Evolutionary conservation across 2,113 vertebrate species (phyloP).

Genomic region (Chaetura pelagica): DNA sequence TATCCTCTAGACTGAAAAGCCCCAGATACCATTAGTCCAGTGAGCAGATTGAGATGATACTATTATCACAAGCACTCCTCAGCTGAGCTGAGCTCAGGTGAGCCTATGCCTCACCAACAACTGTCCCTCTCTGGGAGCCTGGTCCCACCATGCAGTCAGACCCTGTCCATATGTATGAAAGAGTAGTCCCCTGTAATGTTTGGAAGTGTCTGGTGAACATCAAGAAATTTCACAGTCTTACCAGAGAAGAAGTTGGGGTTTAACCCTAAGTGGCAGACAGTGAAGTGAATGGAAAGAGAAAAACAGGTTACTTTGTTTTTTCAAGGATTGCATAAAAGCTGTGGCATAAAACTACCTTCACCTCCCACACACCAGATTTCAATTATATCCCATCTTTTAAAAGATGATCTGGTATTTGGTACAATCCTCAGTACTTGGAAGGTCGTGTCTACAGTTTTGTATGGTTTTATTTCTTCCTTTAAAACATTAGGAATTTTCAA

Average conservation of each 20-base stretch:
- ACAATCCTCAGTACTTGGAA: background rate
- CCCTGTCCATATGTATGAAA: background rate
- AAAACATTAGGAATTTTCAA: background rate
- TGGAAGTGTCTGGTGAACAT: background rate
- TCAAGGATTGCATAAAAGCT: background rate
- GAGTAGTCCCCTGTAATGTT: background rate
- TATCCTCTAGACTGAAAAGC: too few species aligned
- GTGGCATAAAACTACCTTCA: background rate
- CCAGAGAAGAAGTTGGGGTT: background rate
- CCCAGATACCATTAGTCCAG: background rate
- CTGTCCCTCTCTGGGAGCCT: background rate
- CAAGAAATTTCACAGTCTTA: background rate
- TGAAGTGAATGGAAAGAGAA: background rate
- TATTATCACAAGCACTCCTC: background rate
- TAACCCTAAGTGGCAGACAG: background rate
- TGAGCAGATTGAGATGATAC: background rate
- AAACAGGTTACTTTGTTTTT: accelerated
- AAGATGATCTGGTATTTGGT: background rate
- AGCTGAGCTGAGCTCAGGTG: background rate
- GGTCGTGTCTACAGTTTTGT: background rate
- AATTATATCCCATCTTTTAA: background rate
- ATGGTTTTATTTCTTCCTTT: background rate
- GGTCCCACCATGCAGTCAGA: background rate
- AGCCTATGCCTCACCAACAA: background rate
- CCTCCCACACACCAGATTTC: background rate